Percentiles rank a stretch among this genome's conserved stretches.
Evolutionary conservation across 2,888 invertebrate species (phyloP).

Genomic region (Caenorhabditis auriculariae): DNA sequence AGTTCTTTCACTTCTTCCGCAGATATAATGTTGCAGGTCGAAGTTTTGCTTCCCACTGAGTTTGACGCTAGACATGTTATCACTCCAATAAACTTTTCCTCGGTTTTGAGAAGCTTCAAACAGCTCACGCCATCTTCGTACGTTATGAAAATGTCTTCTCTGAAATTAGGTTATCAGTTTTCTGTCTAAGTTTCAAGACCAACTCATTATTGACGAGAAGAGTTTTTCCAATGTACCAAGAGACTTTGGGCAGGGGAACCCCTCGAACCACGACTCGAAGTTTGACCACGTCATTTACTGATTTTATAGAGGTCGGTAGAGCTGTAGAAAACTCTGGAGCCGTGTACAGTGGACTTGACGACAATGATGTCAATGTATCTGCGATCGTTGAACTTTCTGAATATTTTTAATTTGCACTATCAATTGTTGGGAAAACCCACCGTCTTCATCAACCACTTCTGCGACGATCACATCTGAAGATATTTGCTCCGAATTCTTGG

Average conservation of each 20-base stretch:
- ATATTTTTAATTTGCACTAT: conserved; percentile 12
- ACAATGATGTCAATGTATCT: conserved; percentile 44
- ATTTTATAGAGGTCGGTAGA: conserved; percentile 11
- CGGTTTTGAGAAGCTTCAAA: conserved; percentile 20
- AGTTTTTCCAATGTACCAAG: conserved; percentile 43
- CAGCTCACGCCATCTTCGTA: conserved; percentile 45
- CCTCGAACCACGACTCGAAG: conserved; percentile 40
- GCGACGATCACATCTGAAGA: conserved; percentile 36
- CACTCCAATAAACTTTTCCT: conserved; percentile 23
- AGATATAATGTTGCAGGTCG: background rate
- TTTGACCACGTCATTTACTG: conserved; percentile 25
- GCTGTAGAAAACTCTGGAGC: conserved; percentile 37
- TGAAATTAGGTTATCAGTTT: conserved; percentile 4
- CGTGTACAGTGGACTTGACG: conserved; percentile 44
- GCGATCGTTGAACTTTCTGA: conserved; percentile 51
- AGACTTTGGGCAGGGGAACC: conserved; percentile 48
- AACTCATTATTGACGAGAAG: conserved; percentile 31
- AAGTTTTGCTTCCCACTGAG: conserved; percentile 32
- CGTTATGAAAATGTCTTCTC: conserved; percentile 33
- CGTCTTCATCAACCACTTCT: conserved; percentile 39
- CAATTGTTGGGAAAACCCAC: conserved; percentile 7
- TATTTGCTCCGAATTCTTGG: conserved; percentile 18
- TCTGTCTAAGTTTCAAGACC: background rate
- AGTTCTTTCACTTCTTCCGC: background rate
- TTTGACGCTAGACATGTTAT: conserved; percentile 36